A percentile compares a stretch with the other conserved stretches of the same genome.
These are phyloP conservation scores for Kradibia gibbosae DNA, from an alignment of 1,140 invertebrate species.

Conservation along the genomic window DNA sequence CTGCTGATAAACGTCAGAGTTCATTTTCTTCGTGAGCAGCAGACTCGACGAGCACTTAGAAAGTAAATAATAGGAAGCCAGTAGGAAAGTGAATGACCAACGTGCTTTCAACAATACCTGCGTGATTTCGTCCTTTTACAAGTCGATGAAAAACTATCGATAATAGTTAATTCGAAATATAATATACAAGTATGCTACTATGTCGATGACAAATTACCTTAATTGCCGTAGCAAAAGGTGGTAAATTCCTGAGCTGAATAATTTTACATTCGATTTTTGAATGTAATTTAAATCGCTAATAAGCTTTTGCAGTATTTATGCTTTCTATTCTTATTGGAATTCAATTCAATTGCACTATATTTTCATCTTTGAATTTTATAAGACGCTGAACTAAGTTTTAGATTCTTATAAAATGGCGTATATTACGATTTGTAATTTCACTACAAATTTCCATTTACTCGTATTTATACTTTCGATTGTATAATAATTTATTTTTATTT, in stretches of 20 bases:
- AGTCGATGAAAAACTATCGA: constrained; percentile 30
- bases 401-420: not conserved
- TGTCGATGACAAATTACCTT: constrained; percentile 16
- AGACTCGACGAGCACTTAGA: not conserved
- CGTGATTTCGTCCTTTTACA: not conserved
- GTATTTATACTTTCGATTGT: not conserved
- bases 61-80: constrained; percentile 12
- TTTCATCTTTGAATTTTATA: not conserved
- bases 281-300: not conserved
- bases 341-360: not conserved
- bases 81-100: not conserved
- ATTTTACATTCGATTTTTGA: not conserved
- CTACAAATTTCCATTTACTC: not conserved
- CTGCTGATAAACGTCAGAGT: constrained; percentile 25
- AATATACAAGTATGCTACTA: constrained; percentile 12
- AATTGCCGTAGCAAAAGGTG: constrained; percentile 24
- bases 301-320: constrained; percentile 1
- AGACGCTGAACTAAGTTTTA: not conserved
- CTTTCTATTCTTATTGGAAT: not conserved
- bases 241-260: not conserved
- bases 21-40: constrained; percentile 35
- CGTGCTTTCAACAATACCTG: not conserved
- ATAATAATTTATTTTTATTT: not conserved
- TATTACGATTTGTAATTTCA: not conserved
- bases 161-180: not conserved